phyloP scores from a whole-genome alignment of 2,113 vertebrate species.

The Oncorhynchus clarkii region DNA sequence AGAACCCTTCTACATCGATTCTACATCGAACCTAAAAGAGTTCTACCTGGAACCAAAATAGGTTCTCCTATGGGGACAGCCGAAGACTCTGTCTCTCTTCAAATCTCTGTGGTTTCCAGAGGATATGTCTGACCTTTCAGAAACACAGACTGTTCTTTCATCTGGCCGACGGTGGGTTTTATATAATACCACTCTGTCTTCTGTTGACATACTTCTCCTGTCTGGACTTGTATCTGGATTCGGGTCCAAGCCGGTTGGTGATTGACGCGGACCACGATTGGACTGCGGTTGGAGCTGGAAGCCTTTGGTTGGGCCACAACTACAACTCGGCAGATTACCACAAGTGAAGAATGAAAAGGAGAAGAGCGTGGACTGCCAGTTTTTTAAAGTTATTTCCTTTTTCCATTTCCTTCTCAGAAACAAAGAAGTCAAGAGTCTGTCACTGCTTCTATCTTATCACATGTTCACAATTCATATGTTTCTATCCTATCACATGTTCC shows the following conservation, averaged over 20 bases:
- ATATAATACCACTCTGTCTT: constrained; percentile 9
- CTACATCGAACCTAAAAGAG: too few species aligned
- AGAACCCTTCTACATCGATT: too few species aligned
- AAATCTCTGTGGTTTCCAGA: too few species aligned
- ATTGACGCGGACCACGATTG: too few species aligned
- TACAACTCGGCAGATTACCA: neutral
- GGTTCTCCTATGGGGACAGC: too few species aligned
- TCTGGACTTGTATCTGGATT: neutral
- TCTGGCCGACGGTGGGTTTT: neutral
- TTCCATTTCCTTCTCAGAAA: constrained; percentile 11
- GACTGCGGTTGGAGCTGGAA: neutral
- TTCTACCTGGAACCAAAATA: too few species aligned
- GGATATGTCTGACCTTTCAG: too few species aligned
- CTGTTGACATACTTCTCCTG: neutral
- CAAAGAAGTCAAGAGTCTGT: neutral
- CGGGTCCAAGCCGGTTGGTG: neutral
- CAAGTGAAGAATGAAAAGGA: neutral
- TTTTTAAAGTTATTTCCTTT: neutral
- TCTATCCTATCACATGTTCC: too few species aligned
- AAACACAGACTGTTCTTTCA: too few species aligned
- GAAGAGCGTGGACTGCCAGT: neutral
- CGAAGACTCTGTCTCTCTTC: too few species aligned
- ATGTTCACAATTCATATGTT: too few species aligned
- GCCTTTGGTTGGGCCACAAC: neutral
- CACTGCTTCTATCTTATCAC: neutral